phyloP scores from a whole-genome alignment of 2,113 vertebrate genomes.

The human region DNA sequence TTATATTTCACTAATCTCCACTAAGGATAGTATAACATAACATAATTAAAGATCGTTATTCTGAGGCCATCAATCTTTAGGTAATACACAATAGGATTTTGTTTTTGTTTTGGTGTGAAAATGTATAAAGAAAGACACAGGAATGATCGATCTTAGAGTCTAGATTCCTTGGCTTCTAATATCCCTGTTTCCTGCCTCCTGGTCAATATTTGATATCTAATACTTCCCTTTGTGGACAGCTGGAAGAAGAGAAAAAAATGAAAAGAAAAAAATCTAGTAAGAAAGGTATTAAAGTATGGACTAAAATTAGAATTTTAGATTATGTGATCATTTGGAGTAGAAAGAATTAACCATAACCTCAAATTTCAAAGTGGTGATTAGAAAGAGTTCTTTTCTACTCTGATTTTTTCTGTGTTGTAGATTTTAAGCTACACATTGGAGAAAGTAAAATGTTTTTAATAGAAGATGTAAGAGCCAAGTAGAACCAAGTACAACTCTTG shows the following conservation, averaged over 20 bases:
- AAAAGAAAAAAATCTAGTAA: not conserved
- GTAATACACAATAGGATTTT: not conserved
- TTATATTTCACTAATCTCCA: not conserved
- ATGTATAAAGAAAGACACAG: not conserved
- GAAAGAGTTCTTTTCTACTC: not conserved
- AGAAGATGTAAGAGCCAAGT: not conserved
- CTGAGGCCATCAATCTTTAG: constrained; percentile 43
- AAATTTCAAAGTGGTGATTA: not conserved
- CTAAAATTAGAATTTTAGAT: not conserved
- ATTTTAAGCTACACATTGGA: not conserved
- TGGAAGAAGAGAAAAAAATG: not conserved
- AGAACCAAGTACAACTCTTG: not conserved
- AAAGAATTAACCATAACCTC: not conserved
- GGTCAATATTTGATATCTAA: not conserved
- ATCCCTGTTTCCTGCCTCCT: not conserved
- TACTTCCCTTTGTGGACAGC: not conserved
- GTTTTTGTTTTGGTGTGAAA: not conserved
- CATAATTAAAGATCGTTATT: constrained; percentile 40
- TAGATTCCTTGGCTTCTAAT: not conserved
- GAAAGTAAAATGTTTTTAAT: not conserved
- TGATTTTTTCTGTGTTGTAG: not conserved
- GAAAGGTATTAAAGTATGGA: not conserved
- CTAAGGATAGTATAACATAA: not conserved
- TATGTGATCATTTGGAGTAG: not conserved
- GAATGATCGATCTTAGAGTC: not conserved